Evolutionary conservation across 2,888 invertebrate genomes (phyloP).

Genomic region (Iselma pallidipennis): DNA sequence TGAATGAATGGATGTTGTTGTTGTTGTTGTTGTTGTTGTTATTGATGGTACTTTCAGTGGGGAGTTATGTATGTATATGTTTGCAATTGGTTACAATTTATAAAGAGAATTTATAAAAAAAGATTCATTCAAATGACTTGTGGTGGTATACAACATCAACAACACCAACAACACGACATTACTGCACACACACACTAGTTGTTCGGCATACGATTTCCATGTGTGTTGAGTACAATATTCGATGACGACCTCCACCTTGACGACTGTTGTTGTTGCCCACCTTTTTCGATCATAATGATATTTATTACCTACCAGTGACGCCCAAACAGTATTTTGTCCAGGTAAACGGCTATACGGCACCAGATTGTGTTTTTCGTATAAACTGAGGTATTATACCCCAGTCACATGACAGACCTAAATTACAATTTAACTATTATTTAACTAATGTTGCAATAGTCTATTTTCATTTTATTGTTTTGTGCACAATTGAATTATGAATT

Average conservation of each 20-base stretch:
- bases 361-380: no score
- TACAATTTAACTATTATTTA: no score
- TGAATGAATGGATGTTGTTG: not conserved
- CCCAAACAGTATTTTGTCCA: not conserved
- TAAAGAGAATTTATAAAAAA: not conserved
- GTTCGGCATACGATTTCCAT: not conserved
- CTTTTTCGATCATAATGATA: not conserved
- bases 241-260: conserved; percentile 1
- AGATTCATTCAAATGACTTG: not conserved
- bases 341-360: no score
- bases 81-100: not conserved
- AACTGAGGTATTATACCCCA: no score
- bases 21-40: not conserved
- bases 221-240: not conserved
- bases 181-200: not conserved
- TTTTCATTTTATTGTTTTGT: no score
- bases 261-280: conserved; percentile 1
- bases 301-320: not conserved
- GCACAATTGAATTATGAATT: no score
- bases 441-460: no score
- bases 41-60: not conserved
- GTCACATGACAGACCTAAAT: no score
- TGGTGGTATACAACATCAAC: not conserved
- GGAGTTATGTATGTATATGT: not conserved
- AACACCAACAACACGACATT: not conserved